These are phyloP conservation scores for Myotis vivesi DNA, from an alignment of 2,797 vertebrate species.

Conservation along the genomic window DNA sequence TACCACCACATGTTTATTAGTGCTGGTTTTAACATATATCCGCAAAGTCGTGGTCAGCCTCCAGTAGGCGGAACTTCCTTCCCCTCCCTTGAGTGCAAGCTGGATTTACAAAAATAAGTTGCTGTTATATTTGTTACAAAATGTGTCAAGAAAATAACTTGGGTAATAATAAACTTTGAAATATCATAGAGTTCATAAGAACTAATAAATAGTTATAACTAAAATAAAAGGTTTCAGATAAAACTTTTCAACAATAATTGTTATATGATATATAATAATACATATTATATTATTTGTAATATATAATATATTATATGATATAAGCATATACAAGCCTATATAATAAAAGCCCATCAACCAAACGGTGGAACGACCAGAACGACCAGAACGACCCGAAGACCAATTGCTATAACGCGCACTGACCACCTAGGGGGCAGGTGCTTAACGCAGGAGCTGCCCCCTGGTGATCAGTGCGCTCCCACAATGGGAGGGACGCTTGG, in stretches of 20 bases:
- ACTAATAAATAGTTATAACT: not conserved
- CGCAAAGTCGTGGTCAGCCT: not conserved
- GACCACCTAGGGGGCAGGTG: too few relatives aligned
- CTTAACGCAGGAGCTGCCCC: too few relatives aligned
- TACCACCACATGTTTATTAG: not conserved
- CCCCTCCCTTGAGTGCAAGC: not conserved
- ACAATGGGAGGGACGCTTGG: too few relatives aligned
- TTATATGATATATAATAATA: too few relatives aligned
- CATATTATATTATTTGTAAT: too few relatives aligned
- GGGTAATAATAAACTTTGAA: not conserved
- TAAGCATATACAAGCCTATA: not conserved
- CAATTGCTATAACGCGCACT: too few relatives aligned
- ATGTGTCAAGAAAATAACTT: not conserved
- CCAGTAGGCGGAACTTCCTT: not conserved
- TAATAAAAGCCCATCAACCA: too few relatives aligned
- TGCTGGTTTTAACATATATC: not conserved
- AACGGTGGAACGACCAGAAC: too few relatives aligned
- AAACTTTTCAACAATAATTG: too few relatives aligned
- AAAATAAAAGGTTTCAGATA: not conserved
- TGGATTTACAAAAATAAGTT: not conserved
- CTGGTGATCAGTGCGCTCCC: too few relatives aligned
- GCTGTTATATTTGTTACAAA: not conserved
- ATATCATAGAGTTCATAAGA: not conserved
- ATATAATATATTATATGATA: not conserved
- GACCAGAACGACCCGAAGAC: too few relatives aligned